A percentile compares a stretch with the other conserved stretches of the same genome.
phyloP scores from a whole-genome alignment of 2,888 invertebrate species.

The Tetranychus truncatus region DNA sequence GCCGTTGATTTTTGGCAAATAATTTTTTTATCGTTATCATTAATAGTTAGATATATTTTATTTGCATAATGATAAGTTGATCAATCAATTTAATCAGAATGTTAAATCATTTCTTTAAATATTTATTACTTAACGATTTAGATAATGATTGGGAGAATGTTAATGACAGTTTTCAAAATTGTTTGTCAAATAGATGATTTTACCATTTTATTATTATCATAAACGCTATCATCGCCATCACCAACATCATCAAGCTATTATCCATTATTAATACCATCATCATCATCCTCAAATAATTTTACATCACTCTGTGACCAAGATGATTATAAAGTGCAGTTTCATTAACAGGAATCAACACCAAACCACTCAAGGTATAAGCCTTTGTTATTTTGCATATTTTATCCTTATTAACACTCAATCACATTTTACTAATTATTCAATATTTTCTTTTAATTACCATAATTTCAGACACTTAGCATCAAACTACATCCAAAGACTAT shows the following conservation, averaged over 20 bases:
- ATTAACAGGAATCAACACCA: too few species aligned
- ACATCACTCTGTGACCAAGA: not conserved
- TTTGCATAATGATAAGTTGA: not conserved
- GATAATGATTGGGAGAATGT: constrained; percentile 1
- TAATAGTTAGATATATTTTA: too few species aligned
- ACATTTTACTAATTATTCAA: too few species aligned
- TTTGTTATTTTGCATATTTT: too few species aligned
- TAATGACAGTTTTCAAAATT: not conserved
- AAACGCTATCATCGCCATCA: not conserved
- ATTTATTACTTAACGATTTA: not conserved
- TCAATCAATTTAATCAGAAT: not conserved
- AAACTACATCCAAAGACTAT: too few species aligned
- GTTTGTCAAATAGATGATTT: not conserved
- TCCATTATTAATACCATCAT: not conserved
- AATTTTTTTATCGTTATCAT: too few species aligned
- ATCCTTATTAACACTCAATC: too few species aligned
- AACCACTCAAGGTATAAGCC: too few species aligned
- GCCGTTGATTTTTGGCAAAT: too few species aligned
- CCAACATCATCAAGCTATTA: not conserved
- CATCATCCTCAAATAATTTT: not conserved
- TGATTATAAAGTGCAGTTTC: not conserved
- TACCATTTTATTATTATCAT: not conserved
- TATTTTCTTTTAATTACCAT: too few species aligned
- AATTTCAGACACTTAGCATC: too few species aligned
- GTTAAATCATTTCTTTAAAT: not conserved